Conservation (phyloP, 1,140 invertebrate genomes). For the Lysiphlebus fabarum region DNA sequence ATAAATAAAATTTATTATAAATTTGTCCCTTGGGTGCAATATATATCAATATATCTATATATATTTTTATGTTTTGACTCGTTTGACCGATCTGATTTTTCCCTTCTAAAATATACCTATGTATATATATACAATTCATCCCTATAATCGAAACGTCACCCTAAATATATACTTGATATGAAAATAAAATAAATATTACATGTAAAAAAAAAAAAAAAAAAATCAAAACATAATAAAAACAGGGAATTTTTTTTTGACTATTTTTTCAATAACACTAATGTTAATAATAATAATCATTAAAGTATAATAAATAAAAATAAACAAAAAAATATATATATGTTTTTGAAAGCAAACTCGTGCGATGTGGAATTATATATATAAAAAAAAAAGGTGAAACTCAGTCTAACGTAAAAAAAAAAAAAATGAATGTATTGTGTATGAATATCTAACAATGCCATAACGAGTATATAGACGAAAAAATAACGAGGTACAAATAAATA, state of each 20-base stretch:
- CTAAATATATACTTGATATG: too few relatives aligned
- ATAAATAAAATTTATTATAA: too few relatives aligned
- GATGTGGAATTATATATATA: slow-evolving; percentile 1
- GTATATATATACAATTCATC: too few relatives aligned
- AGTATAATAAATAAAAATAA: slow-evolving; percentile 1
- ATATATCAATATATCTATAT: too few relatives aligned
- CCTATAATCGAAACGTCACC: too few relatives aligned
- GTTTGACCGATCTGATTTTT: too few relatives aligned
- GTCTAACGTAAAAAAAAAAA: slow-evolving; percentile 17
- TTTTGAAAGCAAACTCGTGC: slow-evolving; percentile 18
- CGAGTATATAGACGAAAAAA: slow-evolving; percentile 19
- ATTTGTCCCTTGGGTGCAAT: too few relatives aligned
- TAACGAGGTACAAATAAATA: slow-evolving; percentile 21
- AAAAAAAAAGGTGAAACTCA: slow-evolving; percentile 6
- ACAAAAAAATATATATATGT: slow-evolving; percentile 2
- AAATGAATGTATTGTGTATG: slow-evolving; percentile 13
- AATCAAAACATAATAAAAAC: not conserved
- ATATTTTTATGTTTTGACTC: too few relatives aligned
- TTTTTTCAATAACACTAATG: not conserved
- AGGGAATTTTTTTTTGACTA: not conserved
- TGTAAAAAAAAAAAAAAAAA: too few relatives aligned
- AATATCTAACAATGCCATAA: slow-evolving; percentile 23
- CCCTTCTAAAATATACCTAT: too few relatives aligned
- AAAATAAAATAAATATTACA: too few relatives aligned
- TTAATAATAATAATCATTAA: not conserved